Percentiles rank a stretch among this genome's conserved stretches.
Conservation (phyloP, 2,888 invertebrate genomes). For the Microplitis deprimator region DNA sequence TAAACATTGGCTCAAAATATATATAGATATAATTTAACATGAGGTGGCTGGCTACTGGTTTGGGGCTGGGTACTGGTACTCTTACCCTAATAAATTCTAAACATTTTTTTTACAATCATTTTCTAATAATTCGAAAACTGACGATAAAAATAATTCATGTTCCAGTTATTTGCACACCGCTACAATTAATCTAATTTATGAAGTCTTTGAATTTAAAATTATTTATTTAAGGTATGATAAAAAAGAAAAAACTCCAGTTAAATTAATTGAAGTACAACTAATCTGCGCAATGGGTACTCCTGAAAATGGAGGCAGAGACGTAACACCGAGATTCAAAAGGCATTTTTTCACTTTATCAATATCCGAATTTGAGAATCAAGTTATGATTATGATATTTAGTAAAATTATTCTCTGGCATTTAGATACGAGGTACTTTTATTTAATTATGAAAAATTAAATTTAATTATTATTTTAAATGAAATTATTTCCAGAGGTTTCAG, state of each 20-base stretch:
- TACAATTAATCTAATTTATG: no score
- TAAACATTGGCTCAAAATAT: no score
- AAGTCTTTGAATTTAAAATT: no score
- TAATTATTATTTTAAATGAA: neutral
- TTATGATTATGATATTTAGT: conserved; percentile 88
- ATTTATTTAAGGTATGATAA: conserved; percentile 77
- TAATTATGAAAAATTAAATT: no score
- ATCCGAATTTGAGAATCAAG: conserved; percentile 90
- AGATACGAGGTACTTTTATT: conserved; percentile 80
- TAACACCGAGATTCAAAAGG: conserved; percentile 88
- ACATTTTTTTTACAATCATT: no score
- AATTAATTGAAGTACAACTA: conserved; percentile 82
- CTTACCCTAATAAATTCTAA: no score
- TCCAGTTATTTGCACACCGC: no score
- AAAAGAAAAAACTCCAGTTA: conserved; percentile 84
- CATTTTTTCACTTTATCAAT: conserved; percentile 90
- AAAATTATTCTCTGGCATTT: conserved; percentile 96
- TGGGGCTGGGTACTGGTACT: no score
- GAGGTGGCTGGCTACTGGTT: no score
- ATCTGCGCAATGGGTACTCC: conserved; percentile 90
- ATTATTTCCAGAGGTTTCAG: conserved; percentile 80
- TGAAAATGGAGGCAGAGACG: conserved; percentile 85
- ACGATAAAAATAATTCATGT: no score
- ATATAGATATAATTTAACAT: no score
- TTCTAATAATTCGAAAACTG: no score